Evolutionary conservation across 1,140 invertebrate species (phyloP), one percentile per base, ranked within the genome.

Genomic region (Calliphora vicina): DNA sequence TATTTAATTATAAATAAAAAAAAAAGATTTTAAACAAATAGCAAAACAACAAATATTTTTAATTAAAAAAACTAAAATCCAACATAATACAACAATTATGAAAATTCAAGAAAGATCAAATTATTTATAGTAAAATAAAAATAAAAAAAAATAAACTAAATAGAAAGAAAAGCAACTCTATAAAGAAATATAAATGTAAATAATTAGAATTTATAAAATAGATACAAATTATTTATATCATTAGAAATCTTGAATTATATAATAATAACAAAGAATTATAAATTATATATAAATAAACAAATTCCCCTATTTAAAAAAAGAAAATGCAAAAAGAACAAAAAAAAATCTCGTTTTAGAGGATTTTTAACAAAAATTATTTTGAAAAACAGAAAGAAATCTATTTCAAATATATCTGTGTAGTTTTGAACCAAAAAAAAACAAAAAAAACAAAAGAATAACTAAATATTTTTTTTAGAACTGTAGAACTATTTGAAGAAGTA

Each of bases 261-360:
- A 67, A 67, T 67, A 67, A 67, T 23, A n/a, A 23, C 6, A 67
- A 67, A 67, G 9, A 67, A 67, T 13, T n/a, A n/a, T n/a, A n/a
- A n/a, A n/a, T n/a, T n/a, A n/a, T n/a, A 35, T 13, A 73, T 26
- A 73, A 29, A 27, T 1, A 73, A 73, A 27, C 10, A 78, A 76
- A 76, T 76, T 57, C 23, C 73, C 35, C 17, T 35, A 76, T 76
- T 76, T 76, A 76, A 76, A 35, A 13, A 43, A 78, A 45, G 17
- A 29, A 35, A n/a, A n/a, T n/a, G n/a, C n/a, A n/a, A n/a, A n/a
- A n/a, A n/a, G n/a, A n/a, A n/a, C n/a, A n/a, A n/a, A n/a, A n/a
- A 78, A 78, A 78, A 78, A 78, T 78, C 74, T 78, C 74, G 74
- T 78, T 78, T 78, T 78, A 78, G 74, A 78, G 74, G 74, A 78